Conservation (phyloP, 2,797 vertebrate genomes). For the Schizopygopsis pylzovi region DNA sequence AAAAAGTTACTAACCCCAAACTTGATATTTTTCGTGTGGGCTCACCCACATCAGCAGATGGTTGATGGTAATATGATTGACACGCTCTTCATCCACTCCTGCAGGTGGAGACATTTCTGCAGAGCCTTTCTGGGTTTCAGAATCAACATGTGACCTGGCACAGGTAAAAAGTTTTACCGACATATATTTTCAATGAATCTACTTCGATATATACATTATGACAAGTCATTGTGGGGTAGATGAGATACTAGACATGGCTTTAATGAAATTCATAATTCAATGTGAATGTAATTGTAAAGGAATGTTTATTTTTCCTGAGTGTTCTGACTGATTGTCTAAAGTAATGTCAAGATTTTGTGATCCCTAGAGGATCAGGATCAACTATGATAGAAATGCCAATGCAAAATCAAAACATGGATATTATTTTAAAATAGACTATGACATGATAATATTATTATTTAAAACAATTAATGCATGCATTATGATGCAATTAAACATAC, state of each 20-base stretch:
- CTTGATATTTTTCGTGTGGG: not conserved
- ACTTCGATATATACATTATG: not conserved
- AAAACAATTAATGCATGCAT: not conserved
- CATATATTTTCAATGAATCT: too few species aligned
- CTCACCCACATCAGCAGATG: not conserved
- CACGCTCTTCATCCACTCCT: conserved; percentile 24
- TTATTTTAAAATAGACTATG: not conserved
- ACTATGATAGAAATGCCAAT: not conserved
- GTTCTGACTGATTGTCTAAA: not conserved
- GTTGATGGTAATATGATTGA: not conserved
- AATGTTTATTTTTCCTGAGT: not conserved
- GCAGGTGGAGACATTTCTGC: conserved; percentile 75
- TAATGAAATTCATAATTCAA: not conserved
- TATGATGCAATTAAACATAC: not conserved
- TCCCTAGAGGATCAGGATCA: not conserved
- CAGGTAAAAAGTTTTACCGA: conserved; percentile 68
- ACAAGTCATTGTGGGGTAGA: not conserved
- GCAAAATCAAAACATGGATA: not conserved
- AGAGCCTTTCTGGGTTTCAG: conserved; percentile 74
- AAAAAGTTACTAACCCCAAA: not conserved
- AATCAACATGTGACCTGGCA: conserved; percentile 74
- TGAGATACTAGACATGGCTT: not conserved
- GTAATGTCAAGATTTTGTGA: not conserved
- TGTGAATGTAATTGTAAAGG: not conserved
- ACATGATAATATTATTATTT: not conserved